Evolutionary conservation across 2,888 invertebrate genomes (phyloP).

Genomic region (Standfussiana lucernea): DNA sequence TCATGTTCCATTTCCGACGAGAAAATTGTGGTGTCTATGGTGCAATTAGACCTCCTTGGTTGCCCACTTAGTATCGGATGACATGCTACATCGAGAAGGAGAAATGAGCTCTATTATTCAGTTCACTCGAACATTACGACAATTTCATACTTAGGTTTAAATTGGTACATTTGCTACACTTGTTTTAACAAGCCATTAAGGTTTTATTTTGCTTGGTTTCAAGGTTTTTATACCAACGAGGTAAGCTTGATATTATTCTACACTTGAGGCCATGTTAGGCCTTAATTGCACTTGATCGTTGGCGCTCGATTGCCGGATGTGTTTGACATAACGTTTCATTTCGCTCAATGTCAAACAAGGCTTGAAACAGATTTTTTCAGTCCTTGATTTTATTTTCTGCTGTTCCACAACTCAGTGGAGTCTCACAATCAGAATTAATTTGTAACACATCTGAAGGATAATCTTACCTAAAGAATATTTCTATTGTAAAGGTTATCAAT

Average conservation of each 20-base stretch:
- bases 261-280: slow-evolving; percentile 42
- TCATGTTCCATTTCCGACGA: slow-evolving; percentile 76
- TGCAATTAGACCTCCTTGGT: slow-evolving; percentile 75
- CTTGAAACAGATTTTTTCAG: slow-evolving; percentile 25
- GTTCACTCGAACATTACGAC: slow-evolving; percentile 53
- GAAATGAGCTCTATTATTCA: slow-evolving; percentile 63
- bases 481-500: background rate
- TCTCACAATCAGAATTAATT: background rate
- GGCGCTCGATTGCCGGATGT: slow-evolving; percentile 50
- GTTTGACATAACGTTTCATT: slow-evolving; percentile 58
- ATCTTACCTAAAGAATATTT: background rate
- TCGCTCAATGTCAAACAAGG: slow-evolving; percentile 50
- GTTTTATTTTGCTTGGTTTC: slow-evolving; percentile 35
- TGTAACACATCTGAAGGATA: background rate
- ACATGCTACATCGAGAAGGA: slow-evolving; percentile 67
- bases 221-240: slow-evolving; percentile 39
- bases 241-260: slow-evolving; percentile 51
- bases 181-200: slow-evolving; percentile 21
- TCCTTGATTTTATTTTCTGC: background rate
- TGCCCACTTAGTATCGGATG: slow-evolving; percentile 71
- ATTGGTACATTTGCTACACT: slow-evolving; percentile 36
- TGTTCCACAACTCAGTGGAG: background rate
- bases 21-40: slow-evolving; percentile 74
- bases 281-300: slow-evolving; percentile 58
- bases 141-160: slow-evolving; percentile 33